Base-by-base conservation (phyloP, 1,140 invertebrate genomes). In the Vanessa atalanta region DNA sequence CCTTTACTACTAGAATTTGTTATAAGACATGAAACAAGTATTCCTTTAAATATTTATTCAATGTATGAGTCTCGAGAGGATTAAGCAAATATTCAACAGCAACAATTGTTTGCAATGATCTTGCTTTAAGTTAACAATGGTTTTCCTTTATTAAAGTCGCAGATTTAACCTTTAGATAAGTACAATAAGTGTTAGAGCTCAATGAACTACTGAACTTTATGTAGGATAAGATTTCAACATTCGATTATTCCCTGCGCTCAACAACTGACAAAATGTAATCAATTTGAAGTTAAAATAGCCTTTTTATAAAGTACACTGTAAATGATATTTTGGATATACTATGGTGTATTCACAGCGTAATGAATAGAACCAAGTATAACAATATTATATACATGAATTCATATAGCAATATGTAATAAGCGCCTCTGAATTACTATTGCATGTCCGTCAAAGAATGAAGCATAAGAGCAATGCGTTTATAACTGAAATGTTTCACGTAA, bases 181-280 rank as follows among this genome's bases (percentile, higher is more conserved):
- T 82, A 81, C 79, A 78, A 80, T 84, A 81, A 81, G 82, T 82
- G 81, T 80, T 80, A 78, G 73, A 78, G 81, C 83, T 79, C 82
- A 82, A 85, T 83, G 83, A 88, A 89, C 88, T 83, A 88, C 78
- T 92, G 85, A 89, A 89, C 88, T 89, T 88, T 90, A 82, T 85
- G 79, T 85, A 89, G 76, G 78, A 75, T 80, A 78, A 79, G 76
- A 87, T 90, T 91, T 83, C 85, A 82, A 83, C 84, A 87, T 79
- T 68, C 57, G 76, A 57, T 76, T 74, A 82, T 81, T 60, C 13
- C 57, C 57, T 73, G 63, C 60, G 43, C 61, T 66, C 65, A 16
- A 11, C 20, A 51, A 50, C 47, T 66, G n/a, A 37, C 43, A 43
- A 48, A 65, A 48, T 65, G 57, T 61, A 15, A 37, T 61, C n/a